Evolutionary conservation across 2,797 vertebrate genomes (phyloP), one percentile per base, ranked within the genome.

Genomic region (Tenualosa thibaudeaui): DNA sequence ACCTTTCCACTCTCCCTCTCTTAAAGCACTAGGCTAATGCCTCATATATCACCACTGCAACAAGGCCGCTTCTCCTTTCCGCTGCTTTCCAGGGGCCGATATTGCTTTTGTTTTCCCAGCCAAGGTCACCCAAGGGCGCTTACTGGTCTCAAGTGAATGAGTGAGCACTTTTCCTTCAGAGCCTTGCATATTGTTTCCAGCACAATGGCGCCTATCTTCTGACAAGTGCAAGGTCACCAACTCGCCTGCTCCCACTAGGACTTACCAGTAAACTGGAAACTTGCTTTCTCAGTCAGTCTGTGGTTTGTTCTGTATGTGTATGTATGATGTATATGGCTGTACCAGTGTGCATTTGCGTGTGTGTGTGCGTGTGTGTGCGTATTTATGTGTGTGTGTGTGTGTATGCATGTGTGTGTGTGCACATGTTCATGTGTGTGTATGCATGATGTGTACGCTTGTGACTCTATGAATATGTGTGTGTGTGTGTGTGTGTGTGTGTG

Each of bases 371-470:
- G 31, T 75, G 68, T 75, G 65, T 65, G 17, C 24, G 43, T 62
- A 9, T 65, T 8, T 58, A 3, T 24, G 82, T 83, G 82, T 83
- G 82, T 83, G 82, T 83, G 54, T 83, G 82, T 62, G 82, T 83
- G 51, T 62, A 17, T 62, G 82, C 65, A 54, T 65, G 82, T 43
- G 53, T 56, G 24, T 82, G 49, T 31, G 81, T 17, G 40, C 9
- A 9, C 10, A 19, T 60, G 17, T 17, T n/a, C 24, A n/a, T 65
- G 60, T 24, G 24, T 31, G 24, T 68, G 62, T 13, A 26, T 68
- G 62, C 3, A 13, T 68, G 62, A 13, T 31, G 62, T 5, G 6
- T 26, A 26, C 19, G 8, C 3, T 24, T 24, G 10, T 26, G 24
- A 3, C 2, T 65, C 2, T 26, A 22, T 65, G 60, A 5, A 26